These are phyloP conservation scores for Mungos mungo DNA, from an alignment of 2,113 vertebrate genomes.

Conservation along the genomic window DNA sequence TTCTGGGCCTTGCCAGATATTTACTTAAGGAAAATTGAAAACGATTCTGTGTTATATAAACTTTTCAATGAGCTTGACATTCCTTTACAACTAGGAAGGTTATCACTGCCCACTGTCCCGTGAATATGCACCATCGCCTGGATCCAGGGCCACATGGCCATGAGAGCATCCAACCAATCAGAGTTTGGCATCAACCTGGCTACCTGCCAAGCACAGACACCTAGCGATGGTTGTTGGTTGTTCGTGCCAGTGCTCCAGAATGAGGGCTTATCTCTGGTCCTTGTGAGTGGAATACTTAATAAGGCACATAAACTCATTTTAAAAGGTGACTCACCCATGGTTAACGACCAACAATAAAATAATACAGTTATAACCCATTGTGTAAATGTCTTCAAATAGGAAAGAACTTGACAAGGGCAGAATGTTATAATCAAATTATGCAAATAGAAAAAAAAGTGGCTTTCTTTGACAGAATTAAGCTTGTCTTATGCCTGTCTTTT, in stretches of 20 bases:
- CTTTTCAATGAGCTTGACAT: constrained; percentile 13
- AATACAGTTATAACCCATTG: constrained; percentile 43
- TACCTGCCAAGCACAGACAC: neutral
- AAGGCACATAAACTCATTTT: constrained; percentile 25
- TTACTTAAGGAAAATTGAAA: constrained; percentile 56
- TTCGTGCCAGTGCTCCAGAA: neutral
- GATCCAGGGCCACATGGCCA: neutral
- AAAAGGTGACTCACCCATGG: constrained; percentile 34
- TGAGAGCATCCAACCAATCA: neutral
- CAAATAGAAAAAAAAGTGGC: neutral
- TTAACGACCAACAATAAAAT: constrained; percentile 60
- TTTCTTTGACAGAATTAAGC: constrained; percentile 25
- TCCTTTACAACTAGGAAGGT: constrained; percentile 7
- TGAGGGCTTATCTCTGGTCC: neutral
- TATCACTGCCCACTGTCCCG: no score
- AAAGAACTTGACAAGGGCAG: constrained; percentile 49
- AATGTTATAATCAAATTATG: constrained; percentile 51
- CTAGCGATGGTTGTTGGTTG: neutral
- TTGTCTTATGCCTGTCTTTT: constrained; percentile 22
- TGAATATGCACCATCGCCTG: neutral
- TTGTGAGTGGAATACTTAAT: constrained; percentile 39
- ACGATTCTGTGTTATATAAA: constrained; percentile 16
- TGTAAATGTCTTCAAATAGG: constrained; percentile 36
- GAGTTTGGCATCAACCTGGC: neutral
- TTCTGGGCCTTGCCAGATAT: constrained; percentile 40